Evolutionary conservation across 1,140 invertebrate genomes (phyloP).

Genomic region (Trypoxylus dichotomus): DNA sequence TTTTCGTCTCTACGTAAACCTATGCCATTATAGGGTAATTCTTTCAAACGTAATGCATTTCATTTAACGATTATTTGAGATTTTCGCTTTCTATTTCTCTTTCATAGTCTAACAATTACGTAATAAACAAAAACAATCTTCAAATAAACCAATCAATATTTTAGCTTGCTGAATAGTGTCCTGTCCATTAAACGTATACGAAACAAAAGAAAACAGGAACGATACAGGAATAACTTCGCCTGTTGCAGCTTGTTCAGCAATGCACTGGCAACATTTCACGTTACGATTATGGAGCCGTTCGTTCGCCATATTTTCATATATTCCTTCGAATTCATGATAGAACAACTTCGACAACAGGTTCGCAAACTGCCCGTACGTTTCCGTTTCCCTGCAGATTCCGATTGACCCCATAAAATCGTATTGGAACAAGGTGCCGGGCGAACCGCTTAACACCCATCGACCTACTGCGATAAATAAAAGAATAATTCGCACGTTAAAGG

Average conservation of each 20-base stretch:
- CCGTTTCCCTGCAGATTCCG: background rate
- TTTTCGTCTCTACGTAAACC: too few species aligned
- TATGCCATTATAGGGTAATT: too few species aligned
- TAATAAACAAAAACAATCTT: too few species aligned
- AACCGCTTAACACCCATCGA: background rate
- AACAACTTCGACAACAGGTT: background rate
- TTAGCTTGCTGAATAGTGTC: too few species aligned
- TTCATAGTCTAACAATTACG: too few species aligned
- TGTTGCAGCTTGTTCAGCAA: background rate
- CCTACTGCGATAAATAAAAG: constrained; percentile 5
- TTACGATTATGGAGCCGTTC: constrained; percentile 13
- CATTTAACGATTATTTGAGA: too few species aligned
- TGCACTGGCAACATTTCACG: constrained; percentile 1
- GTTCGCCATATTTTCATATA: background rate
- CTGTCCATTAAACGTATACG: background rate
- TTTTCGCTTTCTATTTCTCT: too few species aligned
- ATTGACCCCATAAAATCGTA: constrained; percentile 10
- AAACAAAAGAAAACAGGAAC: background rate
- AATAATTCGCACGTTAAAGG: background rate
- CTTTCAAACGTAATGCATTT: too few species aligned
- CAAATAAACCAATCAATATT: too few species aligned
- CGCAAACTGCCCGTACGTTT: constrained; percentile 4
- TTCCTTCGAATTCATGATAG: background rate
- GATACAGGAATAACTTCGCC: background rate
- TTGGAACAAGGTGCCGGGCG: background rate